phyloP scores from a whole-genome alignment of 2,113 vertebrate species.

The Thamnaconus septentrionalis region DNA sequence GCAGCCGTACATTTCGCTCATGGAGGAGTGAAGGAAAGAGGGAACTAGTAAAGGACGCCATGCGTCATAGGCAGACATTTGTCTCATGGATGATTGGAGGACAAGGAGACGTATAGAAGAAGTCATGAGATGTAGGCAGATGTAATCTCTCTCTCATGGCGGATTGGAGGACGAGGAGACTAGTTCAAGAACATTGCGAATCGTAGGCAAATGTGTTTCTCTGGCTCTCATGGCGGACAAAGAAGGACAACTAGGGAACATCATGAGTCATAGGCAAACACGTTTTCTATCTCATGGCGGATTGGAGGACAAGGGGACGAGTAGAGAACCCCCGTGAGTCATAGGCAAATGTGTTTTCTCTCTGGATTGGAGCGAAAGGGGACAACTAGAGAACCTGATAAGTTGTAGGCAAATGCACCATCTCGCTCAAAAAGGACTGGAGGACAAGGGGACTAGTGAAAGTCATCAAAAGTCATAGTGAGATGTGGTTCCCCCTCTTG shows the following conservation, averaged over 20 bases:
- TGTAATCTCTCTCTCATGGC: constrained; percentile 12
- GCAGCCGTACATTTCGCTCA: too few relatives aligned
- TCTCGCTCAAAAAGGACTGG: constrained; percentile 31
- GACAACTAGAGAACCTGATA: constrained; percentile 27
- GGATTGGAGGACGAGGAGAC: constrained; percentile 35
- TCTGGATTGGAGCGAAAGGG: constrained; percentile 51
- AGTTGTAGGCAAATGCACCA: constrained; percentile 13
- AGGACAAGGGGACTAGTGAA: constrained; percentile 22
- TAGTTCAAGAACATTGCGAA: constrained; percentile 10
- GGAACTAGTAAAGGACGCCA: too few relatives aligned
- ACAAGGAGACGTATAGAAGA: constrained; percentile 15
- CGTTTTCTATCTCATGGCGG: constrained; percentile 25
- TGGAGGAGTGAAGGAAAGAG: too few relatives aligned
- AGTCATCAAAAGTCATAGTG: constrained; percentile 11
- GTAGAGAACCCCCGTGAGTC: constrained; percentile 35
- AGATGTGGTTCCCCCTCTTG: constrained; percentile 29
- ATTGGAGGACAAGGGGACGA: constrained; percentile 47
- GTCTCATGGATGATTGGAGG: constrained; percentile 35
- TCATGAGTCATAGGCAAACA: constrained; percentile 18
- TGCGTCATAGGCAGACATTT: constrained; percentile 1
- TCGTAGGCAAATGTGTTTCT: constrained; percentile 13
- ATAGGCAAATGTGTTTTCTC: constrained; percentile 26
- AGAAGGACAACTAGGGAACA: constrained; percentile 46
- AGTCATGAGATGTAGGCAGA: constrained; percentile 15
- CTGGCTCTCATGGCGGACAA: constrained; percentile 40